Base-by-base conservation (phyloP, 2,113 vertebrate genomes). In the Carollia perspicillata region DNA sequence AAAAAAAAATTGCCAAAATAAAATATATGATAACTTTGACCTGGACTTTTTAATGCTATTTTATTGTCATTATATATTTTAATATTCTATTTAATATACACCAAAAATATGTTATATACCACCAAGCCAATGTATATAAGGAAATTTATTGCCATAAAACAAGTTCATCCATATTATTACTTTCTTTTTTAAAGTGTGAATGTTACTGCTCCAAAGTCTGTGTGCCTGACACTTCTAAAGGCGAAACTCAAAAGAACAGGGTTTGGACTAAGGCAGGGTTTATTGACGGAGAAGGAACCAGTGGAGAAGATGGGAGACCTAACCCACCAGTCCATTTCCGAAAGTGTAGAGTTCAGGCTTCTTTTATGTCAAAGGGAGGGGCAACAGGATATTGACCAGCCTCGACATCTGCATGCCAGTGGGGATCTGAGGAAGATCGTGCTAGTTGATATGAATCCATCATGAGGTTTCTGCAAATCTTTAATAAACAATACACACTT, bases 11-110 rank as follows among this genome's bases (percentile, higher is more conserved):
- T 42, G 7, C 9, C 7, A 0, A 28, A 92, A 69, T 89, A 81
- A 37, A 16, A 53, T 37, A 8, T 3, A 14, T 35, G 65, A 3
- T 14, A n/a, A 68, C 9, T 60, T 63, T 33, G 37, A 63, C 4
- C 12, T 26, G 0, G 16, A 88, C 37, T 90, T 44, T 35, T 28
- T 88, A 10, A 53, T 58, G 14, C 5, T 75, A 51, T 40, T 84
- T 71, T 79, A 23, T 17, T 92, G 1, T 87, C 14, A 88, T 85
- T 94, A 51, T 6, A 23, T 95, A 30, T 71, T 86, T 97, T 91
- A 91, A 58, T 40, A 72, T 53, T 2, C 3, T 53, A 28, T 81
- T 28, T 47, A 74, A 20, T 81, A n/a, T 23, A 40, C 51, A 37
- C 12, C 37, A 30, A 78, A 88, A 88, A 49, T 42, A 35, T 87